These are phyloP conservation scores for Calameuta pallipes DNA, from an alignment of 2,888 invertebrate genomes.

Conservation along the genomic window DNA sequence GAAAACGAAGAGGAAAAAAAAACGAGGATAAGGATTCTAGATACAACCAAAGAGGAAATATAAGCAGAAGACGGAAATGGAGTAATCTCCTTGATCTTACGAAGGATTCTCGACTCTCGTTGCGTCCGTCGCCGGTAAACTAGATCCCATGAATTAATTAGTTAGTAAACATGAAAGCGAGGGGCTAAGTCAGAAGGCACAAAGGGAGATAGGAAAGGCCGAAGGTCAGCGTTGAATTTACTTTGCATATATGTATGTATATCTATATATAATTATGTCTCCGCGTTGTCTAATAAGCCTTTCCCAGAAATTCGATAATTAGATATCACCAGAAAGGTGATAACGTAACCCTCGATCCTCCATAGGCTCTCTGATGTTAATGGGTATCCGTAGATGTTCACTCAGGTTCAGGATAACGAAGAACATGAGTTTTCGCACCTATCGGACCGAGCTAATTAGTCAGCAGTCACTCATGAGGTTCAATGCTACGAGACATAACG, in stretches of 20 bases:
- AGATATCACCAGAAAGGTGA: neutral
- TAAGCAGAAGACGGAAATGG: slow-evolving; percentile 12
- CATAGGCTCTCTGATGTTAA: neutral
- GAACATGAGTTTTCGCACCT: neutral
- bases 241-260: too few species aligned
- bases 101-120: slow-evolving; percentile 3
- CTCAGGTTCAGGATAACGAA: neutral
- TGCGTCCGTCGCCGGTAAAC: slow-evolving; percentile 35
- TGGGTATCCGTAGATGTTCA: neutral
- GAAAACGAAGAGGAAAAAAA: neutral
- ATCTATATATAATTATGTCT: too few species aligned
- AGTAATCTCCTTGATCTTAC: slow-evolving; percentile 36
- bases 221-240: slow-evolving; percentile 35
- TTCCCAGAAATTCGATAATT: too few species aligned
- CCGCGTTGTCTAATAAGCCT: too few species aligned
- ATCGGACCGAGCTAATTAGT: slow-evolving; percentile 22
- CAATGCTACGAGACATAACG: neutral
- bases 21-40: slow-evolving; percentile 16
- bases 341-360: neutral
- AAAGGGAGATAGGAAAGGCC: neutral
- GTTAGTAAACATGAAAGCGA: slow-evolving; percentile 38
- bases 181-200: slow-evolving; percentile 3
- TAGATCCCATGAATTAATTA: slow-evolving; percentile 52
- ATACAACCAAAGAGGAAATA: slow-evolving; percentile 16
- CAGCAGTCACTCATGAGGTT: slow-evolving; percentile 28